Conservation (phyloP, 2,113 vertebrate genomes). For the Telmatochromis bifrenatus region DNA sequence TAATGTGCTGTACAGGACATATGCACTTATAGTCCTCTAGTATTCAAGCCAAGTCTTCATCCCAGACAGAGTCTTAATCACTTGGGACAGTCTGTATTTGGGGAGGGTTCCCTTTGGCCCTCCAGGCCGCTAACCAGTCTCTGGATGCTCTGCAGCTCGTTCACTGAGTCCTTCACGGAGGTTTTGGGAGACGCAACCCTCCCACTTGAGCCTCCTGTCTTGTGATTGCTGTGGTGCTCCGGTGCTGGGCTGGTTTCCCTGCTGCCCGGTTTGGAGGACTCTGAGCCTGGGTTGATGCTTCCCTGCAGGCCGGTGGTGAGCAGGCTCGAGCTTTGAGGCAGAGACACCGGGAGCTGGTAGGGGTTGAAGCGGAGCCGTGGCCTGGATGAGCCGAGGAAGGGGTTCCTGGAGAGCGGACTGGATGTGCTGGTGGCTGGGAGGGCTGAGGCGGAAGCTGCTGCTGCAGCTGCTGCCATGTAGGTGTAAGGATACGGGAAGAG, state of each 20-base stretch:
- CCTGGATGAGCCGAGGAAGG: constrained; percentile 84
- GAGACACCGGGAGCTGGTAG: constrained; percentile 90
- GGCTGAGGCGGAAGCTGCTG: constrained; percentile 86
- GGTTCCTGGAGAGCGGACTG: constrained; percentile 84
- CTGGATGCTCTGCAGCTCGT: constrained; percentile 97
- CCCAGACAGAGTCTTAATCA: constrained; percentile 65
- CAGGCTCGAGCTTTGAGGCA: constrained; percentile 85
- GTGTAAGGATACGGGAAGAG: constrained; percentile 97
- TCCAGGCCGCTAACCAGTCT: constrained; percentile 97
- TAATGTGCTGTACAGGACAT: constrained; percentile 82
- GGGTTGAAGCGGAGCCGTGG: constrained; percentile 94
- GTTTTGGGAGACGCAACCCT: constrained; percentile 79
- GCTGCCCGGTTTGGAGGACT: constrained; percentile 84
- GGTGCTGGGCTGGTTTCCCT: constrained; percentile 85
- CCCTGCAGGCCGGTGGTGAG: constrained; percentile 77
- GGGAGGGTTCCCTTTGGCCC: constrained; percentile 83
- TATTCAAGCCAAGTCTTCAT: constrained; percentile 48
- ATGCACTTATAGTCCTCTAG: constrained; percentile 64
- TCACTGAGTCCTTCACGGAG: constrained; percentile 89
- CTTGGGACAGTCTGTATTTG: constrained; percentile 85
- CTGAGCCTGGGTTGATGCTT: constrained; percentile 72
- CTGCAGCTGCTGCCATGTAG: constrained; percentile 94
- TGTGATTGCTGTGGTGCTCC: constrained; percentile 79
- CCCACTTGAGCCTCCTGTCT: constrained; percentile 65
- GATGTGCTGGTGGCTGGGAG: constrained; percentile 82